Evolutionary conservation across 2,888 invertebrate genomes (phyloP), one percentile per base, ranked within the genome.

Genomic region (Mycalesis mineus): DNA sequence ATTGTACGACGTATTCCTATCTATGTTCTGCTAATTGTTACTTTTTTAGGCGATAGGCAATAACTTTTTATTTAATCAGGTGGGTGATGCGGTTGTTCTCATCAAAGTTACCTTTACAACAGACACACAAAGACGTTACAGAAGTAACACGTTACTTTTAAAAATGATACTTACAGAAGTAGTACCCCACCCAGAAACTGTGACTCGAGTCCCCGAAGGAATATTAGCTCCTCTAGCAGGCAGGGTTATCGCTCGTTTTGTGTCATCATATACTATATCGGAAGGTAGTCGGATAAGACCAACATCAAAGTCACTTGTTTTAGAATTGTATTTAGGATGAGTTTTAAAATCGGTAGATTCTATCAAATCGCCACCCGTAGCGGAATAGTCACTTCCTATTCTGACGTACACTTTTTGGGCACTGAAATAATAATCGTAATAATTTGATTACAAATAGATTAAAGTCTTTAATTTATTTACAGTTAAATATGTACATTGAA

Each of bases 241-340:
- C 31, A 87, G 57, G 0, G 44, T 36, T 0, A 81, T 69, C 1
- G 71, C 67, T 29, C 64, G 80, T 0, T 78, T 71, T 7, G 61
- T 79, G 0, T 57, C 68, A 0, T 78, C 74, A 57, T 81, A 78
- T 14, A 82, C 58, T 65, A 91, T 88, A 0, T 68, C 55, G 14
- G 70, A 68, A 0, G 53, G 0, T 0, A 90, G 69, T 31, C 68
- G 69, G 5, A 91, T 68, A 1, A 89, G 59, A 0, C 77, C 91
- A 0, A 89, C 78, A 41, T 91, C 91, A 56, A 81, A 89, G 66
- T 91, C 88, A 8, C 73, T 72, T 0, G 75, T 79, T 0, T 7
- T 13, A 0, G 60, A 14, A 62, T 89, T 78, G 68, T 86, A 91
- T 0, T 64, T 48, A 0, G 84, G 82, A 62, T 91, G 91, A 1